Conservation (phyloP, 2,797 vertebrate species). For the Lutra lutra region DNA sequence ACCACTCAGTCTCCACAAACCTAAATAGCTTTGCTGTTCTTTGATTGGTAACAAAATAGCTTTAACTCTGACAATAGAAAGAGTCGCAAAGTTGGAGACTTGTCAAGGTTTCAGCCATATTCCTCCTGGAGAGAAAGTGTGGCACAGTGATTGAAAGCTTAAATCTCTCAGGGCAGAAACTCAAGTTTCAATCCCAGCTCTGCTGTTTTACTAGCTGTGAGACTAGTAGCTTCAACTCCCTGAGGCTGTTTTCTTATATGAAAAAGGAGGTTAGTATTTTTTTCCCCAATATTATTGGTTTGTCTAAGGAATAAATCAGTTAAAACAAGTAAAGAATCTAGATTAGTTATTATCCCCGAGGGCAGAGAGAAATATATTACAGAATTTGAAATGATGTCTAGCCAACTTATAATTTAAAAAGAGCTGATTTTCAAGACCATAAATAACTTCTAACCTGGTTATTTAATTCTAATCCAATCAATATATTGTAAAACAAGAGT, state of each 20-base stretch:
- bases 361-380: neutral
- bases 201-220: neutral
- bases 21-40: neutral
- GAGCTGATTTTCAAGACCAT: neutral
- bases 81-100: neutral
- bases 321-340: neutral
- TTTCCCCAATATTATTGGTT: neutral
- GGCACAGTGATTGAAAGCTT: neutral
- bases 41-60: neutral
- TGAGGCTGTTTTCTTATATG: neutral
- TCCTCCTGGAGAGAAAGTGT: neutral
- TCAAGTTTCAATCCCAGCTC: neutral
- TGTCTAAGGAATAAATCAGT: neutral
- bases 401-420: neutral
- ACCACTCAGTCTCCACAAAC: neutral
- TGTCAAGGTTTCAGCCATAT: neutral
- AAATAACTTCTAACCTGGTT: neutral
- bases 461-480: constrained; percentile 20
- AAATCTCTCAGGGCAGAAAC: neutral
- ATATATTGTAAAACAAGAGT: neutral
- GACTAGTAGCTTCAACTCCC: neutral
- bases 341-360: neutral
- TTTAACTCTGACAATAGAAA: neutral
- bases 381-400: neutral
- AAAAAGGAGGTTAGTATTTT: neutral